Evolutionary conservation across 2,797 vertebrate genomes (phyloP).

Genomic region (Periparus ater): DNA sequence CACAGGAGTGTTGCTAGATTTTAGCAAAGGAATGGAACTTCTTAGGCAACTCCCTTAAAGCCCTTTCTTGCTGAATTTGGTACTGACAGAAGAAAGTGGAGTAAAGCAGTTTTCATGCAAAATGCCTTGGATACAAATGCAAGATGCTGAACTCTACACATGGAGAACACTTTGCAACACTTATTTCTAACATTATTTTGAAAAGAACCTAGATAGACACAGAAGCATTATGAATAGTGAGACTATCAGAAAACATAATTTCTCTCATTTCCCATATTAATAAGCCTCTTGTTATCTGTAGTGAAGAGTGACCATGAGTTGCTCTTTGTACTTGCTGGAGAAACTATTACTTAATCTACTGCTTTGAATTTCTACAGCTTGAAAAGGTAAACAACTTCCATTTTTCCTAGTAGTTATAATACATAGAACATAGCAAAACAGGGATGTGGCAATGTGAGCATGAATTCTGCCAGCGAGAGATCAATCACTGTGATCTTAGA

Average conservation of each 20-base stretch:
- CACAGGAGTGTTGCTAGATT: neutral
- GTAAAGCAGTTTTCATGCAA: neutral
- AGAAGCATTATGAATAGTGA: neutral
- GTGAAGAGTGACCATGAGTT: neutral
- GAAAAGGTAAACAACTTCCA: neutral
- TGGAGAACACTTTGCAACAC: neutral
- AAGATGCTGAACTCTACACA: neutral
- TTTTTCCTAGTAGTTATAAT: neutral
- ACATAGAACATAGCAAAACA: neutral
- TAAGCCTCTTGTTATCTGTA: neutral
- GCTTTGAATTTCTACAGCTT: neutral
- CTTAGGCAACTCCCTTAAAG: neutral
- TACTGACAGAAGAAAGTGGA: neutral
- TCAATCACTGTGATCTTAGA: neutral
- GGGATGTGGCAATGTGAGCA: accelerated
- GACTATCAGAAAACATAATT: neutral
- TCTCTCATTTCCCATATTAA: neutral
- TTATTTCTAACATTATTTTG: neutral
- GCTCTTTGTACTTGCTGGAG: neutral
- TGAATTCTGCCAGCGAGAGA: neutral
- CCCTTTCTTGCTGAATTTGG: neutral
- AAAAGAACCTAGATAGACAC: neutral
- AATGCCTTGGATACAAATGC: neutral
- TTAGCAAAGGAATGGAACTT: neutral
- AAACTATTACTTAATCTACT: neutral